Conservation (phyloP, 2,113 vertebrate species). For the Antechinus flavipes region DNA sequence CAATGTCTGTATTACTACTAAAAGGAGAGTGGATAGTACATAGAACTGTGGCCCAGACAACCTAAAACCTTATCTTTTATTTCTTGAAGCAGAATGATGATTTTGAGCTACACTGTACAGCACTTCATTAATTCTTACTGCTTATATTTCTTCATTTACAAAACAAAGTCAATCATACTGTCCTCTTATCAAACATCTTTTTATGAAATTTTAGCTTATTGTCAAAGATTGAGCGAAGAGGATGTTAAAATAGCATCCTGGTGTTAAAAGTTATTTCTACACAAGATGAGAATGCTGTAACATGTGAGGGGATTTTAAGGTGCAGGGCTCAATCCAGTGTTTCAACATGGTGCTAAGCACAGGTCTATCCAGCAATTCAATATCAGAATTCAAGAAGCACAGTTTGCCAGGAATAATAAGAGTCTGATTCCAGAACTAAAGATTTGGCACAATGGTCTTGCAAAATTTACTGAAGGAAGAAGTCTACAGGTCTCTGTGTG, state of each 20-base stretch:
- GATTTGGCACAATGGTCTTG: slow-evolving; percentile 11
- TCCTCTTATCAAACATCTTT: neutral
- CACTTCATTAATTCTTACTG: slow-evolving; percentile 24
- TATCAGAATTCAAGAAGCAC: neutral
- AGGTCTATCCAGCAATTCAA: neutral
- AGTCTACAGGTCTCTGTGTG: neutral
- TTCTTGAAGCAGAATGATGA: neutral
- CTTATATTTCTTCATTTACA: slow-evolving; percentile 42
- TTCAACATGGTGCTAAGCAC: neutral
- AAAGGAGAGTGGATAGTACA: slow-evolving; percentile 23
- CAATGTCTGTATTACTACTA: slow-evolving; percentile 49
- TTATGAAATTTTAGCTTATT: neutral
- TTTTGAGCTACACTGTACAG: slow-evolving; percentile 42
- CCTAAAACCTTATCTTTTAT: slow-evolving; percentile 27
- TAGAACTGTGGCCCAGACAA: slow-evolving; percentile 41
- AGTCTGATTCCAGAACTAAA: neutral
- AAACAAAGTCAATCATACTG: neutral
- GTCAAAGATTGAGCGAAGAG: neutral
- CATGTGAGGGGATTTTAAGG: neutral
- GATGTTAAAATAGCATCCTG: neutral
- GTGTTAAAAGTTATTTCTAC: neutral
- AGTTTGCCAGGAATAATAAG: slow-evolving; percentile 14
- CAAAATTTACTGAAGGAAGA: slow-evolving; percentile 5
- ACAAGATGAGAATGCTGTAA: neutral
- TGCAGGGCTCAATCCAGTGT: neutral